Evolutionary conservation across 2,113 vertebrate species (phyloP), one percentile per base, ranked within the genome.

Genomic region (Diglossa brunneiventris): DNA sequence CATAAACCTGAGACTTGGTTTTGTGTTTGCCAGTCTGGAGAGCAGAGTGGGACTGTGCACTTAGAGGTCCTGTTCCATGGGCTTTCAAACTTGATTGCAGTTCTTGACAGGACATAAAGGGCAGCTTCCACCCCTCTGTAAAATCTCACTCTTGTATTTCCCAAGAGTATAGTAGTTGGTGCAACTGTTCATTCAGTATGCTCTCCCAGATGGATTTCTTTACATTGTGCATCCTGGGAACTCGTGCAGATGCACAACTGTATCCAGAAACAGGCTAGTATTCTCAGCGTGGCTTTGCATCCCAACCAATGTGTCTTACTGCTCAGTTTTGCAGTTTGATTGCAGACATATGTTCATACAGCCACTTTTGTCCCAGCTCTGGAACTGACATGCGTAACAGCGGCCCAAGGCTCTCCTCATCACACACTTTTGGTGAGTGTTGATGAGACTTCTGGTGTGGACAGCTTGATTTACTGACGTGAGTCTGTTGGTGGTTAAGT

Each of bases 21-120:
- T 37, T 47, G 3, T 52, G 7, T 62, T 89, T 77, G 23, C 6
- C n/a, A 33, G 3, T 44, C 11, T 68, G 14, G 72, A 64, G 4
- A 75, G 7, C 4, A 81, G 41, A 79, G 41, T 2, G 1, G 3
- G 9, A 13, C 15, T 33, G 10, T 62, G 17, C 13, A 6, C 16
- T 33, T 63, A 21, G 26, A 66, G 6, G 11, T 31, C 17, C 3
- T 41, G 0, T 5, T 16, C 1, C 0, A 2, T 46, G 11, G 55
- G 41, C 24, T 73, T 89, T 63, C 26, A 69, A 33, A 77, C 4
- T 16, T 21, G 4, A 44, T 21, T 58, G 6, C 3, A 6, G 7
- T 53, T 74, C 31, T 44, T 46, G 8, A 35, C n/a, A 62, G 31
- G 31, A 31, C 9, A 49, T 1, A 53, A 80, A 37, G 23, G 10